A percentile compares a stretch with the other conserved stretches of the same genome.
phyloP scores from a whole-genome alignment of 2,888 invertebrate species.

The Diaprepes abbreviatus region DNA sequence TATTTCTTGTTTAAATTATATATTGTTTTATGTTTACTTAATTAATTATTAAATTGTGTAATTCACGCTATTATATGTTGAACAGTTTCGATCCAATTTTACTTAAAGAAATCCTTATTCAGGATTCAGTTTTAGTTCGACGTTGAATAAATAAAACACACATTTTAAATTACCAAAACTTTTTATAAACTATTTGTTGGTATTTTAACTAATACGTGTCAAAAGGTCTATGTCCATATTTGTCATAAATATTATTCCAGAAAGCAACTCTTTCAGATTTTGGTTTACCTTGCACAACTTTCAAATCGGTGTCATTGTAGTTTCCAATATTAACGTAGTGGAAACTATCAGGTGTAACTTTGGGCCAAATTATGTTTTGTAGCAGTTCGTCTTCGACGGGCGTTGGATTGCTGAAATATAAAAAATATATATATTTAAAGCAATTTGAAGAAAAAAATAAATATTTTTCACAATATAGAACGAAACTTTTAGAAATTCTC shows the following conservation, averaged over 20 bases:
- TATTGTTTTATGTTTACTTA: no score
- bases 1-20: no score
- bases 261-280: conserved; percentile 21
- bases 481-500: no score
- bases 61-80: no score
- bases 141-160: neutral
- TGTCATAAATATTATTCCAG: conserved; percentile 51
- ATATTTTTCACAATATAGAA: no score
- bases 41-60: no score
- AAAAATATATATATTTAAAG: no score
- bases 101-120: no score
- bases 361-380: conserved; percentile 46
- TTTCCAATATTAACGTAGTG: conserved; percentile 23
- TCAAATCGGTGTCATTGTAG: conserved; percentile 7
- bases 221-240: conserved; percentile 50
- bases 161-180: neutral
- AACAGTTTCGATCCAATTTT: no score
- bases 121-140: no score
- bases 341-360: conserved; percentile 13
- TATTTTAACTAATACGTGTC: conserved; percentile 43
- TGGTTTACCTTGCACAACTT: neutral
- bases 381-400: conserved; percentile 26
- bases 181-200: no score
- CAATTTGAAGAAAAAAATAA: no score
- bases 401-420: conserved; percentile 42